A percentile compares a stretch with the other conserved stretches of the same genome.
Evolutionary conservation across 2,888 invertebrate species (phyloP).

Genomic region (Oligia strigilis): DNA sequence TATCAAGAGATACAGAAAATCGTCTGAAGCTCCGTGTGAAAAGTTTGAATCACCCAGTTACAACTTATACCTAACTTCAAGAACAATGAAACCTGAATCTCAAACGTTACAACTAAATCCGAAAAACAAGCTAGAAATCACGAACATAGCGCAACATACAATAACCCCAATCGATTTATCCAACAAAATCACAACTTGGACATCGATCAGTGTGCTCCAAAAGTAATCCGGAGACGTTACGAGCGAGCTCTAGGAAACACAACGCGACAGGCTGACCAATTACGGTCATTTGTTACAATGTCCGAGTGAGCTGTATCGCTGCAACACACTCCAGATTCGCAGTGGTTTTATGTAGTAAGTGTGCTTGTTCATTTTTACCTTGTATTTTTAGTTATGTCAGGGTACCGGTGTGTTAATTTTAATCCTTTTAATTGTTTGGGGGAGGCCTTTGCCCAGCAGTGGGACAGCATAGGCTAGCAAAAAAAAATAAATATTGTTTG

Average conservation of each 20-base stretch:
- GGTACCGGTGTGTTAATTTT: not conserved
- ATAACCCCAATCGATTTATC: constrained; percentile 54
- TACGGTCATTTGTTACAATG: constrained; percentile 71
- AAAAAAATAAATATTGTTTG: too few species aligned
- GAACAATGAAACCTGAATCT: not conserved
- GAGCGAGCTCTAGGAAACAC: constrained; percentile 62
- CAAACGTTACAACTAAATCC: not conserved
- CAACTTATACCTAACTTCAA: not conserved
- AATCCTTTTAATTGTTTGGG: not conserved
- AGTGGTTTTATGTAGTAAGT: constrained; percentile 46
- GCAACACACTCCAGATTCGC: constrained; percentile 56
- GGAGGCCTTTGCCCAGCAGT: too few species aligned
- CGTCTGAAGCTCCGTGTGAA: not conserved
- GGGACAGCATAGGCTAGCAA: too few species aligned
- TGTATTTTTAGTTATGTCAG: not conserved
- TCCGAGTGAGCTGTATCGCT: constrained; percentile 66
- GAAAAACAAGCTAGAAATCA: constrained; percentile 3
- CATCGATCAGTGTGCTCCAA: constrained; percentile 67
- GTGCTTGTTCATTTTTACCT: constrained; percentile 18
- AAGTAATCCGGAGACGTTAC: constrained; percentile 67
- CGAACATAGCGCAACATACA: constrained; percentile 15
- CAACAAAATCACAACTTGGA: constrained; percentile 69
- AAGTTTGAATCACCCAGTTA: not conserved
- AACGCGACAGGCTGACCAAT: constrained; percentile 80
- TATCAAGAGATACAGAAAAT: not conserved